Base-by-base conservation (phyloP, 2,888 invertebrate genomes). In the Catotricha subobsoleta region DNA sequence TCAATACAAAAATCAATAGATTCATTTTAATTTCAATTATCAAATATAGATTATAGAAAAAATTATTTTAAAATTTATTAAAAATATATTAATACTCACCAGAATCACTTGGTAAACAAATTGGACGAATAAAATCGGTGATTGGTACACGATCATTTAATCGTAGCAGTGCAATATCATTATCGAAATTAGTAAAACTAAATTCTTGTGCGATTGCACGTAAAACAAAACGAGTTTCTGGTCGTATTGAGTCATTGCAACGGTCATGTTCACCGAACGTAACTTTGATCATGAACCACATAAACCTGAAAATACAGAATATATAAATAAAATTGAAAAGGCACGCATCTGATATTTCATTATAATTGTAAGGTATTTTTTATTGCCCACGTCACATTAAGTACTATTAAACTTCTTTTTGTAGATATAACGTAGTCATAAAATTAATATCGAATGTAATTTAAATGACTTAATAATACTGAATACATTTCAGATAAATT, bases 231-330 rank as follows among this genome's bases (percentile, higher is more conserved):
- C 84, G 70, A 0, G 80, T 77, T 60, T 86, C 84, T 0, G 82
- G 79, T 37, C 75, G 68, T 35, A 62, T 62, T 31, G 75, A 76
- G 40, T 78, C 72, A 51, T 76, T 72, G 62, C 86, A 87, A 35
- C 83, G 74, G 61, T 88, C 79, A 58, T 86, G 84, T 58, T 87
- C 87, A 1, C 86, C 87, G 51, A 87, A 80, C 12, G 84, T 81
- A 47, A 84, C 81, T 62, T 81, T 83, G 58, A 87, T 82, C 82
- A 87, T 80, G 64, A 86, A 86, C 86, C 86, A 86, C 80, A 86
- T 82, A 60, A 86, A 86, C 48, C 83, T 82, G 67, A 48, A 72
- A 62, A 54, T 35, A 23, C 20, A 19, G 12, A 19, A 33, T 19
- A 33, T 6, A 4, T 39, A 44, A 53, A 48, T 35, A n/a, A 31